Evolutionary conservation across 2,888 invertebrate species (phyloP), one percentile per base, ranked within the genome.

Genomic region (Ophioninae sp.): DNA sequence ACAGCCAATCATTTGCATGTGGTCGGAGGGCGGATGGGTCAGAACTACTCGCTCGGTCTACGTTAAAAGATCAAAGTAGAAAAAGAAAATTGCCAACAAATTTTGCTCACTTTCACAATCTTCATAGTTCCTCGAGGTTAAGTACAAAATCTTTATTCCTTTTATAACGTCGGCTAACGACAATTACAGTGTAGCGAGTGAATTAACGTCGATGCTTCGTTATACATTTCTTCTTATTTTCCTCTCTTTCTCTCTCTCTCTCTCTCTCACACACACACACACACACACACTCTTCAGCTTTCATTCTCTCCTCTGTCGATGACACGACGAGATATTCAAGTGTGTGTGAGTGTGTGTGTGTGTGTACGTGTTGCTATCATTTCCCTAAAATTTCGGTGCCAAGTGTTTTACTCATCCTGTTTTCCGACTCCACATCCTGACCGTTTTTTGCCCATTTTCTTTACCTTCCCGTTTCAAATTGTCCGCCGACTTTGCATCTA

Each of bases 81-180:
- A 79, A 72, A 80, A 79, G 68, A 44, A 30, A 61, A 81, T 63
- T 65, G 79, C 78, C 73, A 37, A 58, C 80, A 59, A 10, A 82
- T 74, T 67, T 83, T 78, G 58, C 85, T 75, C 74, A 74, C 78
- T 82, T 75, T 72, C 74, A 78, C 78, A 56, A 63, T 76, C 64
- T 78, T 86, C 76, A 75, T 76, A 61, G 77, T 82, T 85, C 37
- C 77, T 85, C 84, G 79, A 84, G 75, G 78, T 88, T 87, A 87
- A 88, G 87, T 88, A 87, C 87, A 86, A 86, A 87, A 87, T 85
- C 81, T 75, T 83, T 81, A 82, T 81, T 83, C 63, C 79, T 82
- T 82, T 85, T 65, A 74, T 76, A 80, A 65, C 65, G 72, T 80
- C 68, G 77, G 63, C 72, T 80, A 81, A 77, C 74, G 81, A 82